phyloP scores from a whole-genome alignment of 2,113 vertebrate species.

The Phyllopteryx taeniolatus region DNA sequence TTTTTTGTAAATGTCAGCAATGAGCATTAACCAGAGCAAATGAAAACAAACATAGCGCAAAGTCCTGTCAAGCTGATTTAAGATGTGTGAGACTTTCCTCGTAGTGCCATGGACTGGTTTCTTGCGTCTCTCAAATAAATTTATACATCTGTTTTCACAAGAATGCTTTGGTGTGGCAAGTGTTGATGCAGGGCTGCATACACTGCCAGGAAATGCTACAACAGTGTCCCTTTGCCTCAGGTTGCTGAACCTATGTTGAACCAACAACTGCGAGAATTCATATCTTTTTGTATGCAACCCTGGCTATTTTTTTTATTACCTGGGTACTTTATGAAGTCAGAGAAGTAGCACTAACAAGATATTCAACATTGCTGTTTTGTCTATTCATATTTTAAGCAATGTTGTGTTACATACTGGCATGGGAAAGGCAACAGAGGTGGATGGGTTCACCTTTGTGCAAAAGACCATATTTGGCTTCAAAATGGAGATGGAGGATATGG shows the following conservation, averaged over 20 bases:
- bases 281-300: not conserved
- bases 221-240: constrained; percentile 1
- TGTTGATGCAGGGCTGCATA: not conserved
- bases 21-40: constrained; percentile 1
- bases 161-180: not conserved
- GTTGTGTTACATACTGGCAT: not conserved
- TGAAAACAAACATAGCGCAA: not conserved
- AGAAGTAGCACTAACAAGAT: not conserved
- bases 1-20: not conserved
- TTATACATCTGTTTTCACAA: not conserved
- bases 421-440: not conserved
- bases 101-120: not conserved
- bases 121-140: not conserved
- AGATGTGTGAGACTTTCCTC: not conserved
- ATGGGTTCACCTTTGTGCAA: not conserved
- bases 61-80: constrained; percentile 2
- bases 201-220: not conserved
- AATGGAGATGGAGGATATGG: not conserved
- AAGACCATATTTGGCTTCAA: not conserved
- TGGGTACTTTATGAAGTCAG: not conserved
- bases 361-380: not conserved
- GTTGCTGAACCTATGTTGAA: not conserved
- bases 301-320: not conserved
- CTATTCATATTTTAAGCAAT: not conserved
- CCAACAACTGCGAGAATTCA: not conserved